Conservation (phyloP, 2,888 invertebrate species). For the Xylocampa areola region DNA sequence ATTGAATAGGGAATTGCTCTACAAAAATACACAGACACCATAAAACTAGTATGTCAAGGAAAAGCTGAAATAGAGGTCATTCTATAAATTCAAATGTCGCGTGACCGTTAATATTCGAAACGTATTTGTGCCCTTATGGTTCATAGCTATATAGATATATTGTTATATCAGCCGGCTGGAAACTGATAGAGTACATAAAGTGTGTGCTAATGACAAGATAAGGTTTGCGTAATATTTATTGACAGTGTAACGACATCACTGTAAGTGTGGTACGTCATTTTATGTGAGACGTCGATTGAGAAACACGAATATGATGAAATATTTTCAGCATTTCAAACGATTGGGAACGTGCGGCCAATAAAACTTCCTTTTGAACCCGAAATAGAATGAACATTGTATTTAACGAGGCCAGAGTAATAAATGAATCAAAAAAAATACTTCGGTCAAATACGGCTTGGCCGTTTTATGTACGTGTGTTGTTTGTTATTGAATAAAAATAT, state of each 20-base stretch:
- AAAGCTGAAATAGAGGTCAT: constrained; percentile 3
- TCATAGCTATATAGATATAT: background rate
- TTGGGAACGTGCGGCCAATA: constrained; percentile 1
- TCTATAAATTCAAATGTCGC: background rate
- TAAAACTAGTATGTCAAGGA: background rate
- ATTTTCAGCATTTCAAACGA: background rate
- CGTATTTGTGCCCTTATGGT: background rate
- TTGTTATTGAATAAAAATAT: too few species aligned
- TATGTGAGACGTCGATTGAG: constrained; percentile 2
- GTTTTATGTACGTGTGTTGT: too few species aligned
- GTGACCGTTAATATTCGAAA: background rate
- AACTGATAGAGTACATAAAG: constrained; percentile 13
- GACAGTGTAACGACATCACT: constrained; percentile 7
- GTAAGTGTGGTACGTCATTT: constrained; percentile 4
- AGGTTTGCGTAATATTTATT: constrained; percentile 27
- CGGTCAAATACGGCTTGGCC: too few species aligned
- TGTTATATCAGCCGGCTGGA: background rate
- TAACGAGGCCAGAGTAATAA: background rate
- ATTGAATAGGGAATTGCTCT: too few species aligned
- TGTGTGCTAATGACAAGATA: constrained; percentile 32
- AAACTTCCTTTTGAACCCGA: background rate
- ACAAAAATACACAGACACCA: background rate
- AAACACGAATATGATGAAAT: constrained; percentile 1
- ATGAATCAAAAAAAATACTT: too few species aligned
- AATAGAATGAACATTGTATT: too few species aligned